phyloP scores from a whole-genome alignment of 2,888 invertebrate species.

The Callyntrura guangdongensis region DNA sequence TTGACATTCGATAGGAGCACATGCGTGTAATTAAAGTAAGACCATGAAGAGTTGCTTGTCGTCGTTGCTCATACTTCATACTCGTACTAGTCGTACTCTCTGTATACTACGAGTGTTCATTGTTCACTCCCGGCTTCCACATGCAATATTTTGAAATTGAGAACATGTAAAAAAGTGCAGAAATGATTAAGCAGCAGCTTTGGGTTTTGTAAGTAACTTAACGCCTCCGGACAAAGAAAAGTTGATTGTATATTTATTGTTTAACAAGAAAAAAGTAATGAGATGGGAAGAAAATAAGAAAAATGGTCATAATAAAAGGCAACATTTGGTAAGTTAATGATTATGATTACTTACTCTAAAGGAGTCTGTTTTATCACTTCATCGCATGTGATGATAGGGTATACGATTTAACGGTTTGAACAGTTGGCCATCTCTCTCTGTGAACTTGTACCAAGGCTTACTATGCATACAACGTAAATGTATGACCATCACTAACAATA shows the following conservation, averaged over 20 bases:
- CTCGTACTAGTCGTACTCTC: not conserved
- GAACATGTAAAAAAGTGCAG: constrained; percentile 60
- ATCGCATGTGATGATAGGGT: constrained; percentile 65
- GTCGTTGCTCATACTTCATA: not conserved
- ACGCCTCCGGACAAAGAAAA: constrained; percentile 65
- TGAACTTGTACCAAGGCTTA: not conserved
- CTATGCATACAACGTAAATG: not conserved
- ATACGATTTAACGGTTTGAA: constrained; percentile 11
- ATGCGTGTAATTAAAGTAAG: constrained; percentile 35
- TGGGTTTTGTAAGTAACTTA: constrained; percentile 50
- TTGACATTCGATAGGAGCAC: not conserved
- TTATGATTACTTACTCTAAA: constrained; percentile 75
- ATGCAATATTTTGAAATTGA: constrained; percentile 44
- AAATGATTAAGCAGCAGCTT: constrained; percentile 74
- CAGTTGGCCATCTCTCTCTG: not conserved
- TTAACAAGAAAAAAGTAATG: constrained; percentile 59
- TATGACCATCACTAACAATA: not conserved
- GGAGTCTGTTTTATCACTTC: constrained; percentile 69
- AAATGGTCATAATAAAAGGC: constrained; percentile 76
- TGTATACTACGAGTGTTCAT: not conserved
- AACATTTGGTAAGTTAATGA: constrained; percentile 77
- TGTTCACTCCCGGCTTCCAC: not conserved
- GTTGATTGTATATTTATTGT: constrained; percentile 52
- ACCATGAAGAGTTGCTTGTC: not conserved
- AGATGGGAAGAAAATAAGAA: constrained; percentile 72